phyloP scores from a whole-genome alignment of 2,113 vertebrate species.

The Cyanoderma ruficeps region DNA sequence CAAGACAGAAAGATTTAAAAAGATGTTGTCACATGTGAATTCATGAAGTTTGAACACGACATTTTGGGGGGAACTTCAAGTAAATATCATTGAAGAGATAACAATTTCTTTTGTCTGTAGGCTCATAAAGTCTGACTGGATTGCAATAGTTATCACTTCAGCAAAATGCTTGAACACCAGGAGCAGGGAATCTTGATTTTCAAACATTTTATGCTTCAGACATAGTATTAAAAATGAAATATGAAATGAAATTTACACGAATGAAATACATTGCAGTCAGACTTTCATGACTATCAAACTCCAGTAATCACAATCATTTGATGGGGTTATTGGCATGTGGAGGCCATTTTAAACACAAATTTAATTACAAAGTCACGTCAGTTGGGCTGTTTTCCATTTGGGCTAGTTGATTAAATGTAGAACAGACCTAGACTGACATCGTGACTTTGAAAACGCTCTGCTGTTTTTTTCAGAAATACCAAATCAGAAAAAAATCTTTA shows the following conservation, averaged over 20 bases:
- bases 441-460: constrained; percentile 13
- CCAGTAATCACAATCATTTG: background rate
- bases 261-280: background rate
- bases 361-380: constrained; percentile 5
- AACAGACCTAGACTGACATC: constrained; percentile 28
- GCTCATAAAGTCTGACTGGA: background rate
- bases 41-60: background rate
- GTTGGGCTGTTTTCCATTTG: constrained; percentile 42
- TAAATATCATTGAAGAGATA: background rate
- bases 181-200: background rate
- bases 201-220: background rate
- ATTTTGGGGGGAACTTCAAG: background rate
- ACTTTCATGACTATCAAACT: background rate
- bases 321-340: constrained; percentile 44
- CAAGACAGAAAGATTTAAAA: background rate
- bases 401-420: constrained; percentile 26
- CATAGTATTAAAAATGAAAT: background rate
- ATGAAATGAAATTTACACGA: background rate
- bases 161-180: background rate
- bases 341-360: constrained; percentile 13
- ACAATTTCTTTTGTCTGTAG: background rate
- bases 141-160: background rate
- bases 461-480: constrained; percentile 10
- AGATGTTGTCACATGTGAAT: background rate
- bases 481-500: constrained; percentile 1